Evolutionary conservation across 2,113 vertebrate species (phyloP).

Genomic region (Rynchops niger): DNA sequence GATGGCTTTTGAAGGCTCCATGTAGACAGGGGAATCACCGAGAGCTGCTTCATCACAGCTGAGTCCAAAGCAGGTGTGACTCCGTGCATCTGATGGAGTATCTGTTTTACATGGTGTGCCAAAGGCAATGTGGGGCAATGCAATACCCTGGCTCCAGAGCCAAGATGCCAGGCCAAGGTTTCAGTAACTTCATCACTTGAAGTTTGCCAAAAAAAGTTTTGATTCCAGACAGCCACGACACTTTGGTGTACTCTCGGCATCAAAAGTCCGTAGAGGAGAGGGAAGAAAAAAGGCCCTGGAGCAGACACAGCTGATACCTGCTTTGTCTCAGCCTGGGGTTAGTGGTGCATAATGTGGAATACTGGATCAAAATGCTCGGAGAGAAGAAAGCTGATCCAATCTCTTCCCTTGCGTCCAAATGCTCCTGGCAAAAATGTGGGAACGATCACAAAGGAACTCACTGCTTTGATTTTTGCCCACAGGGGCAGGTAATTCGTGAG

Average conservation of each 20-base stretch:
- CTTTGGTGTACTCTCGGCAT: not conserved
- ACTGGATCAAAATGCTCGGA: slow-evolving; percentile 15
- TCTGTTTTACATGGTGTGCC: not conserved
- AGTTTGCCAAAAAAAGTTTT: not conserved
- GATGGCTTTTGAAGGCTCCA: not conserved
- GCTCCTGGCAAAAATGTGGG: slow-evolving; percentile 7
- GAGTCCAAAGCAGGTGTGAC: not conserved
- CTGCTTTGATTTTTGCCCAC: slow-evolving; percentile 3
- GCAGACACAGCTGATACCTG: not conserved
- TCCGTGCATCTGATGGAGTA: not conserved
- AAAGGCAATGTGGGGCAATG: not conserved
- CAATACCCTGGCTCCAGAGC: not conserved
- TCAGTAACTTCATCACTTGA: not conserved
- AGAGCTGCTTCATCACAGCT: not conserved
- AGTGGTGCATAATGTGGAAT: not conserved
- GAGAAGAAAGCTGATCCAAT: slow-evolving; percentile 3
- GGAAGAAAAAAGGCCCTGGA: not conserved
- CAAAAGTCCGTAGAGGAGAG: not conserved
- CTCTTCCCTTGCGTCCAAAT: not conserved
- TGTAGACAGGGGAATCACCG: not conserved
- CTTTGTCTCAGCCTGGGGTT: not conserved
- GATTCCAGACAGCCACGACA: not conserved
- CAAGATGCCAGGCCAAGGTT: not conserved
- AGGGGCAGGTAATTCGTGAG: not conserved
- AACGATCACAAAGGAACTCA: not conserved